A percentile compares a stretch with the other conserved stretches of the same genome.
Conservation (phyloP, 2,113 vertebrate genomes). For the Accipiter cooperii region DNA sequence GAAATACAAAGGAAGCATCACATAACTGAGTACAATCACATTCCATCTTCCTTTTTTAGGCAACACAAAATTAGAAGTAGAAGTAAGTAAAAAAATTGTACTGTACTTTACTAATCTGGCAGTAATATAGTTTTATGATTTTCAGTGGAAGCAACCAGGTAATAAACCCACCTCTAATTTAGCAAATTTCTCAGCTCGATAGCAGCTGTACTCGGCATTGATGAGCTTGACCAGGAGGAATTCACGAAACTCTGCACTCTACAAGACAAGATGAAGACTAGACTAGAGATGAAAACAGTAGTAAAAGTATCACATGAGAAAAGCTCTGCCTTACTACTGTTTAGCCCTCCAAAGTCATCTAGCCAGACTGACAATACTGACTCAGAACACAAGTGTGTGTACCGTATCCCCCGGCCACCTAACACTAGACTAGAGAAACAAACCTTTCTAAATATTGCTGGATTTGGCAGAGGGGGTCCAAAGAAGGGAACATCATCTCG, state of each 20-base stretch:
- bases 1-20: not conserved
- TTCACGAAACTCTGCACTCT: conserved; percentile 80
- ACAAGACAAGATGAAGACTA: not conserved
- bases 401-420: not conserved
- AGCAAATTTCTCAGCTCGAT: conserved; percentile 84
- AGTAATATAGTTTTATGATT: not conserved
- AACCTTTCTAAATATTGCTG: conserved; percentile 71
- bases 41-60: not conserved
- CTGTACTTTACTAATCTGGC: not conserved
- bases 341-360: not conserved
- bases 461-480: conserved; percentile 64
- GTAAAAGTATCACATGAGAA: not conserved
- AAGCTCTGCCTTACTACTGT: not conserved
- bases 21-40: not conserved
- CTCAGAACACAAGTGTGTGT: not conserved
- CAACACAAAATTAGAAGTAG: not conserved
- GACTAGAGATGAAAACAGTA: not conserved
- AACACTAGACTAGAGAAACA: not conserved
- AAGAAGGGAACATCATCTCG: conserved; percentile 71
- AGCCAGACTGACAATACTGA: not conserved
- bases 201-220: conserved; percentile 90
- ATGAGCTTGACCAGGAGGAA: conserved; percentile 89
- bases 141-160: not conserved
- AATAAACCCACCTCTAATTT: conserved; percentile 77
- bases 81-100: not conserved